Evolutionary conservation across 2,888 invertebrate genomes (phyloP), one percentile per base, ranked within the genome.

Genomic region (Agriopis leucophaearia): DNA sequence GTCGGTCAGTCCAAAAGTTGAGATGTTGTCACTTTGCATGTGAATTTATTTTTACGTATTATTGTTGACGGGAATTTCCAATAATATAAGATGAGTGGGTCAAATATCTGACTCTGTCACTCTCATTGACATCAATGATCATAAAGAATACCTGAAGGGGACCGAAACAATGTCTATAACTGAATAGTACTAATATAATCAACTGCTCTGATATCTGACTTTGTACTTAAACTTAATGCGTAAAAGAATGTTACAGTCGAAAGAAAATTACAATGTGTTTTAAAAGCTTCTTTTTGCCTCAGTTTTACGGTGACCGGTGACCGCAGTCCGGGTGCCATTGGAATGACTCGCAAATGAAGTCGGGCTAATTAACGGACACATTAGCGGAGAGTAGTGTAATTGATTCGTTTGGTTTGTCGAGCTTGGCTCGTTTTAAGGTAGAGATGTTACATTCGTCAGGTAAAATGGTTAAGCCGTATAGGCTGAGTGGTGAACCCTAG

Each of bases 331-430:
- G 47, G 12, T 42, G 51, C 68, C 56, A 45, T 42, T 56, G 57
- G 71, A 76, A 73, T 73, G 70, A 59, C 66, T 60, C 65, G 52
- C 16, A 54, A 54, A 54, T 54, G 52, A 5, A 38, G 52, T 54
- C 52, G 38, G 38, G 38, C 64, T 66, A 68, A 75, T 77, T 77
- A 75, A 74, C 74, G 71, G 66, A 54, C 60, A 74, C 74, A 74
- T 76, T 76, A 73, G 70, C 64, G 72, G 71, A 27, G 73, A 51
- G 51, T 8, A 8, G 13, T 13, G 70, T 69, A 74, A 77, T 77
- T 75, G 74, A 75, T 75, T 74, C 72, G 66, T 71, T 72, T 70
- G 63, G 64, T 70, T 51, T 61, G 64, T 15, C 15, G 62, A 3
- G 6, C 15, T 54, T 0, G 10, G 6, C 16, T 16, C n/a, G 8